Conservation (phyloP, 2,113 vertebrate species). For the zebrafish (Danio rerio) region GRCz12tu NC_133190.1:34850501-34851000, state of each 20-base stretch:
- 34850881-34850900: too few relatives aligned
- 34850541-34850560: slow-evolving; percentile 33
- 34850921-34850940: background rate
- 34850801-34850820: background rate
- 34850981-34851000: too few relatives aligned
- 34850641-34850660: slow-evolving; percentile 9
- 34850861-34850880: too few relatives aligned
- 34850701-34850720: slow-evolving; percentile 4
- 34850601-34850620: slow-evolving; percentile 25
- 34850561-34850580: slow-evolving; percentile 35
- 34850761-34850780: background rate
- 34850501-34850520: slow-evolving; percentile 29
- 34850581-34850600: slow-evolving; percentile 42
- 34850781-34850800: background rate
- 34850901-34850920: background rate
- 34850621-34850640: slow-evolving; percentile 36
- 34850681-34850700: background rate
- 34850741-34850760: slow-evolving; percentile 3
- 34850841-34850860: background rate
- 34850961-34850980: too few relatives aligned
- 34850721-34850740: background rate
- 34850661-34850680: background rate
- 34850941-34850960: too few relatives aligned
- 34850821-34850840: background rate
- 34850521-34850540: slow-evolving; percentile 33